Evolutionary conservation across 1,140 invertebrate species (phyloP).

Genomic region (Meloidogyne hapla): DNA sequence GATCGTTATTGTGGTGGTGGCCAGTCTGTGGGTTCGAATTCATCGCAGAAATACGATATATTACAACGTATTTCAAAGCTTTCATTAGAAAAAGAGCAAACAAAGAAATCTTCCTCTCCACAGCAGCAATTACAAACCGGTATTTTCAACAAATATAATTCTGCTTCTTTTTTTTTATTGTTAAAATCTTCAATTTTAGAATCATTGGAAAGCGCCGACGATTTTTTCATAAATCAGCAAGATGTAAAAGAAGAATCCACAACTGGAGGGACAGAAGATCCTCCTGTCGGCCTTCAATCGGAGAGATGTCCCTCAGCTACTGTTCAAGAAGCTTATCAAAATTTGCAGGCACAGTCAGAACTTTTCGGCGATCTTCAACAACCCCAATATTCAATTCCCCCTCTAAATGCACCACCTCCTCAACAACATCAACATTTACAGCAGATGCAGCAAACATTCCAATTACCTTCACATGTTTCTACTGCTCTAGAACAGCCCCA

Average conservation of each 20-base stretch:
- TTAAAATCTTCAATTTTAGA: neutral
- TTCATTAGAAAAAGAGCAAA: constrained; percentile 36
- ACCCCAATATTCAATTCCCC: neutral
- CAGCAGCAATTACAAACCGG: neutral
- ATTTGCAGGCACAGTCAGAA: neutral
- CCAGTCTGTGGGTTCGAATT: neutral
- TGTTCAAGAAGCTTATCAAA: neutral
- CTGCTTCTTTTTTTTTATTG: neutral
- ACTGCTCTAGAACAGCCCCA: neutral
- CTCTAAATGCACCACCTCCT: neutral
- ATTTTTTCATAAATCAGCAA: neutral
- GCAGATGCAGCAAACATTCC: neutral
- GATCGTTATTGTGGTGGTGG: constrained; percentile 46
- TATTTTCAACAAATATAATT: no score
- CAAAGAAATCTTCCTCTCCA: neutral
- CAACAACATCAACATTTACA: neutral
- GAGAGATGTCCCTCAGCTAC: neutral
- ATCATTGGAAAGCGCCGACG: neutral
- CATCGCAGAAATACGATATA: constrained; percentile 41
- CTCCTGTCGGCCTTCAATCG: neutral
- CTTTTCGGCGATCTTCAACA: neutral
- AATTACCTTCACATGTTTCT: neutral
- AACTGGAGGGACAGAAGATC: neutral
- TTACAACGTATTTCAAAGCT: constrained; percentile 37
- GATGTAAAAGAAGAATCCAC: neutral